Conservation (phyloP, 1,140 invertebrate species). For the Tetramorium simillimum region DNA sequence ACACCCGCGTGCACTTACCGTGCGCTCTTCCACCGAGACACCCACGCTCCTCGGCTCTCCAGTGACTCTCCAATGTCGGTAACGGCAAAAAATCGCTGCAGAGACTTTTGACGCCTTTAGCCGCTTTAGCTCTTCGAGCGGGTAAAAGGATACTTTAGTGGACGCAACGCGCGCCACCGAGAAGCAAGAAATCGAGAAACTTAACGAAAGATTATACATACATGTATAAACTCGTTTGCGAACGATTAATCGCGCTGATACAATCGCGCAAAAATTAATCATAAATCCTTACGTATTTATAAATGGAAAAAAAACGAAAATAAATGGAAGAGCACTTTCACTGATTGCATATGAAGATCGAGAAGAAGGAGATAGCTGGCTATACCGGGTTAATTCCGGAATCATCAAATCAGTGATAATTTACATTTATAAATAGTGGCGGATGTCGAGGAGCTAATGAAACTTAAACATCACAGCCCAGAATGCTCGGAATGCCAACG, state of each 20-base stretch:
- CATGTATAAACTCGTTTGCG: background rate
- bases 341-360: background rate
- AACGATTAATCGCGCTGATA: background rate
- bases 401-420: background rate
- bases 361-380: background rate
- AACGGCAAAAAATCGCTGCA: constrained; percentile 31
- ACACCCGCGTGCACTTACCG: constrained; percentile 74
- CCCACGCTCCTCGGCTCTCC: constrained; percentile 54
- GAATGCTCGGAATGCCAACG: background rate
- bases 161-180: background rate
- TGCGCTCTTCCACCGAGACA: constrained; percentile 64
- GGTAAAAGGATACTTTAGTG: background rate
- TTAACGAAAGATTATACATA: background rate
- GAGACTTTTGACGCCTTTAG: background rate
- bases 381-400: background rate
- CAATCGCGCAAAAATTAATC: background rate
- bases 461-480: background rate
- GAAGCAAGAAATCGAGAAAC: background rate
- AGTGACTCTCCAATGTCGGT: constrained; percentile 28
- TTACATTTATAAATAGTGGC: constrained; percentile 15
- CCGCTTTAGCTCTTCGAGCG: background rate
- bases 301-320: background rate
- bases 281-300: background rate
- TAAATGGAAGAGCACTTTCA: background rate
- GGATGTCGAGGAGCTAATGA: background rate